Evolutionary conservation across 2,797 vertebrate species (phyloP).

Genomic region (Ficedula albicollis): DNA sequence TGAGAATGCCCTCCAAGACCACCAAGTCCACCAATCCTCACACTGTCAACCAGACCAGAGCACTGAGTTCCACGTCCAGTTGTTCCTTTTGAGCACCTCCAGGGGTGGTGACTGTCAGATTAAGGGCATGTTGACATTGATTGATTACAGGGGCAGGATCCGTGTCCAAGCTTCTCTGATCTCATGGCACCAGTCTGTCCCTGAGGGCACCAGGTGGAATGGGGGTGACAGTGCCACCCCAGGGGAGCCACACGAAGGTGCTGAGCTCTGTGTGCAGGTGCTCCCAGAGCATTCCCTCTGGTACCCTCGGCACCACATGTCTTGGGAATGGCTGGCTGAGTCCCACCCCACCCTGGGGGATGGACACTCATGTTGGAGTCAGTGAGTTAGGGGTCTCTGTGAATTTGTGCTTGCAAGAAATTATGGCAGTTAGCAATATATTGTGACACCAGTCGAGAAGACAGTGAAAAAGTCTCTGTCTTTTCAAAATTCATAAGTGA

Average conservation of each 20-base stretch:
- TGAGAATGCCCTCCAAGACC: neutral
- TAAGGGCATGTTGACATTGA: neutral
- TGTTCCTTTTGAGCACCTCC: neutral
- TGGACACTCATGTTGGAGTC: neutral
- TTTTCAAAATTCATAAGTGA: too few relatives aligned
- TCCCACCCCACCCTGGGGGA: neutral
- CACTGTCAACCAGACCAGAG: neutral
- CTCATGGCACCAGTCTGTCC: neutral
- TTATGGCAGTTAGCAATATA: too few relatives aligned
- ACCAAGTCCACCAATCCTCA: too few relatives aligned
- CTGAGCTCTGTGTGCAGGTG: neutral
- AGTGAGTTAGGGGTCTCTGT: too few relatives aligned
- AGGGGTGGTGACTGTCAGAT: neutral
- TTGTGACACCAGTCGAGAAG: too few relatives aligned
- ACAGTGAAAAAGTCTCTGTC: too few relatives aligned
- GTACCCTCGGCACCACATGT: accelerated
- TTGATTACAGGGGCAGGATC: too few relatives aligned
- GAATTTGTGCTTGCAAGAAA: too few relatives aligned
- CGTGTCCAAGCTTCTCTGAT: accelerated
- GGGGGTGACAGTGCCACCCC: neutral
- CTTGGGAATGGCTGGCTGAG: neutral
- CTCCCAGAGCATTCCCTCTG: accelerated
- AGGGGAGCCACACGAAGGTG: accelerated
- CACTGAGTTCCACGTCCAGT: neutral
- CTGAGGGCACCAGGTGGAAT: neutral